Evolutionary conservation across 1,140 invertebrate genomes (phyloP).

Genomic region (Sesamia nonagrioides): DNA sequence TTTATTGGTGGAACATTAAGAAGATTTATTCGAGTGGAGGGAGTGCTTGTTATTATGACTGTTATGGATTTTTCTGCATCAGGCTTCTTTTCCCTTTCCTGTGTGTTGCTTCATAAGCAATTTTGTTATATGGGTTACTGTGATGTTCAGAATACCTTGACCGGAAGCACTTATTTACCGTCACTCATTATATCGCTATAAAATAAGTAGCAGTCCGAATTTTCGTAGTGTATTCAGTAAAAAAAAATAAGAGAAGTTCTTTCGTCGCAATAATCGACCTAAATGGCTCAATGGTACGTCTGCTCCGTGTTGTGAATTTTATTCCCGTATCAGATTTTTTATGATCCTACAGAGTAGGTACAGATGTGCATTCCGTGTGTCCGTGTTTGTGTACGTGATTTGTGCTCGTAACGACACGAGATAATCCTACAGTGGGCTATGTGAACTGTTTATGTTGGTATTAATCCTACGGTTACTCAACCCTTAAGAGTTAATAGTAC

Average conservation of each 20-base stretch:
- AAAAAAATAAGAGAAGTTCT: background rate
- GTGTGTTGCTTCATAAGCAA: background rate
- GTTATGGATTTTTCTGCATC: background rate
- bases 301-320: slow-evolving; percentile 28
- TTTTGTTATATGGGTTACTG: background rate
- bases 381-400: slow-evolving; percentile 27
- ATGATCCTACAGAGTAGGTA: slow-evolving; percentile 18
- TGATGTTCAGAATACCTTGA: no score
- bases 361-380: slow-evolving; percentile 3
- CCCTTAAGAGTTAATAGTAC: background rate
- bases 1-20: slow-evolving; percentile 14
- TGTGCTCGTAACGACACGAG: slow-evolving; percentile 18
- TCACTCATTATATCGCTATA: no score
- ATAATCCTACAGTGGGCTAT: slow-evolving; percentile 3
- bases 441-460: slow-evolving; percentile 26
- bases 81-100: background rate
- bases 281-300: slow-evolving; percentile 30
- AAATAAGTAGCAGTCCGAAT: background rate
- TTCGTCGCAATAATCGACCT: slow-evolving; percentile 15
- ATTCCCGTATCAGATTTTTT: slow-evolving; percentile 27
- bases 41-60: background rate
- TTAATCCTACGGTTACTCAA: slow-evolving; percentile 13
- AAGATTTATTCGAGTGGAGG: background rate
- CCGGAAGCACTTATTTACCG: no score
- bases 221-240: background rate